These are phyloP conservation scores for Erpobdella octoculata DNA, from an alignment of 2,888 invertebrate genomes.

Conservation along the genomic window DNA sequence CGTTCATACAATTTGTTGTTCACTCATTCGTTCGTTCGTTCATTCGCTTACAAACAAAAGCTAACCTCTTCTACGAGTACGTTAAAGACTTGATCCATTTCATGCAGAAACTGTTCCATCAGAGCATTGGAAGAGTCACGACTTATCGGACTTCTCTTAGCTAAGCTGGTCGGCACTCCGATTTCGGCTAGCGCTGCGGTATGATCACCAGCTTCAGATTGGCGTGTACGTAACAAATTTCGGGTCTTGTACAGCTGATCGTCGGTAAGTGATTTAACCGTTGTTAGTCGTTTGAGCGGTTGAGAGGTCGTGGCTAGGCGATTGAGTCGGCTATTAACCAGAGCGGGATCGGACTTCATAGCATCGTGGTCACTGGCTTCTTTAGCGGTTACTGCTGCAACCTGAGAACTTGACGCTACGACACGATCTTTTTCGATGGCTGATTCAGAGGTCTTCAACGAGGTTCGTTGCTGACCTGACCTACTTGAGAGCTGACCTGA, in stretches of 20 bases:
- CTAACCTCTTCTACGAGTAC: slow-evolving; percentile 30
- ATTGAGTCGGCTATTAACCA: neutral
- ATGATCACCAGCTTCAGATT: neutral
- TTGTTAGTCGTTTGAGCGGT: slow-evolving; percentile 23
- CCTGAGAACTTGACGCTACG: too few relatives aligned
- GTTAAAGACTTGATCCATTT: slow-evolving; percentile 34
- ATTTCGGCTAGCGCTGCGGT: neutral
- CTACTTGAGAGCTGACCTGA: too few relatives aligned
- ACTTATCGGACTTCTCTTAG: neutral
- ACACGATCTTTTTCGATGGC: too few relatives aligned
- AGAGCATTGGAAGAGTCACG: neutral
- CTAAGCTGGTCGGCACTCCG: neutral
- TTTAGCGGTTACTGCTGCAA: neutral
- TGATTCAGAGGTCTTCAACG: too few relatives aligned
- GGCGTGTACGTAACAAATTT: too few relatives aligned
- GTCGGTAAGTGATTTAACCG: slow-evolving; percentile 18
- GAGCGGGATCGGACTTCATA: neutral
- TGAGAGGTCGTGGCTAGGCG: neutral
- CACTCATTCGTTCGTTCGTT: neutral
- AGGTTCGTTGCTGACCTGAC: too few relatives aligned
- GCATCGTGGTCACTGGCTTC: neutral
- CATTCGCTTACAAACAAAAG: neutral
- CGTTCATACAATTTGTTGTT: neutral
- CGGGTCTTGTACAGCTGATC: too few relatives aligned
- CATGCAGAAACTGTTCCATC: slow-evolving; percentile 33